Conservation (phyloP, 1,140 invertebrate genomes). For the Ceratina calcarata region DNA sequence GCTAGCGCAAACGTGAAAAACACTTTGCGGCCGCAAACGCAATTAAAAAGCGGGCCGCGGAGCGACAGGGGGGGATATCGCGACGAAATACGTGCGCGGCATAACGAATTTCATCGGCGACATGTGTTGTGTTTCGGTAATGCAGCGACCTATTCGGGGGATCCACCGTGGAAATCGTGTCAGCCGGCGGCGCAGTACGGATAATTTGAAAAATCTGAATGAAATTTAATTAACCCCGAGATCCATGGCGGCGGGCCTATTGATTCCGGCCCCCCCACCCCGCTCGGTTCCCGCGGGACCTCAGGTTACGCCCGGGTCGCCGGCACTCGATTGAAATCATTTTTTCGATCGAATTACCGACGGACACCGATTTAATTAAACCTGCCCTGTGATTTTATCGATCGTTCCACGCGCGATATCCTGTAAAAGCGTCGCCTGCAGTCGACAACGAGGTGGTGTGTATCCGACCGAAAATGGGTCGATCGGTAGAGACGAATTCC, state of each 20-base stretch:
- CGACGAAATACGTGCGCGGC: slow-evolving; percentile 29
- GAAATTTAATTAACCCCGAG: slow-evolving; percentile 61
- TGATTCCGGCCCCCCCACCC: slow-evolving; percentile 33
- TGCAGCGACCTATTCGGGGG: not conserved
- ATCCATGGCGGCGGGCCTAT: slow-evolving; percentile 48
- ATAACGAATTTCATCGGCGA: slow-evolving; percentile 43
- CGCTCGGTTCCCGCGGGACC: slow-evolving; percentile 19
- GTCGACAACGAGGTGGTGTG: no score
- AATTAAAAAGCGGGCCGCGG: slow-evolving; percentile 34
- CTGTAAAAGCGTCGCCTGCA: not conserved
- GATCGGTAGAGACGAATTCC: slow-evolving; percentile 18
- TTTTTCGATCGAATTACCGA: not conserved
- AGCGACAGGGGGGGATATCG: slow-evolving; percentile 7
- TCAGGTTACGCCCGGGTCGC: slow-evolving; percentile 22
- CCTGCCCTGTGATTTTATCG: not conserved
- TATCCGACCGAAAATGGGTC: slow-evolving; percentile 9
- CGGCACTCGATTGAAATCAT: slow-evolving; percentile 35
- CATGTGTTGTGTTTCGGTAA: slow-evolving; percentile 47
- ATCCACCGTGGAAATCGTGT: slow-evolving; percentile 54
- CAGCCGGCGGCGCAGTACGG: slow-evolving; percentile 34
- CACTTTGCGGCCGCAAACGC: slow-evolving; percentile 36
- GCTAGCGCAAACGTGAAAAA: slow-evolving; percentile 12
- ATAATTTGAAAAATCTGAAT: slow-evolving; percentile 61
- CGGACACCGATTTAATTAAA: not conserved
- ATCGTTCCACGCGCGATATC: not conserved